Base-by-base conservation (phyloP, 2,888 invertebrate species). In the Dasysyrphus tricinctus region DNA sequence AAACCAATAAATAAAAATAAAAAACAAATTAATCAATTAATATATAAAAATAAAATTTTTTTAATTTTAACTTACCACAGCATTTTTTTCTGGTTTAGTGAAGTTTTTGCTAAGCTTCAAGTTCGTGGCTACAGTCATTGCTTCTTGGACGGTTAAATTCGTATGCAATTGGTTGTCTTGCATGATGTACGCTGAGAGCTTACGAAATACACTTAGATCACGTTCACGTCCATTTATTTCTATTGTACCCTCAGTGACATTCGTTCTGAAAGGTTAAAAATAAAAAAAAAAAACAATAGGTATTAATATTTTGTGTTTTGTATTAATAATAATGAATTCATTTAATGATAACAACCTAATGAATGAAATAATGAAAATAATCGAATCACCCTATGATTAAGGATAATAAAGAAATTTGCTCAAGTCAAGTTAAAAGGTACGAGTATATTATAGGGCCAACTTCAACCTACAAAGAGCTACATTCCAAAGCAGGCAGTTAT, bases 151-250 rank as follows among this genome's bases (percentile, higher is more conserved):
- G 0, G 97, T 97, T 88, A 99, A 94, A 93, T 98, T 98, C 0
- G 96, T 96, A 90, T 98, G 96, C 57, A 98, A 94, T 92, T 97
- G 97, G 93, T 97, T 97, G 91, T 97, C 97, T 92, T 99, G 98
- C 98, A 98, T 93, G 92, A 99, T 99, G 93, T 98, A 98, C 90
- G 97, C 98, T 0, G 98, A 98, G 88, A 98, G 94, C 93, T 98
- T 98, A 81, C 98, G 95, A 94, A 98, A 98, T 89, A 95, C 94
- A 89, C 97, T 97, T 88, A 97, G 93, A 92, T 97, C 96, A 88
- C 97, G 94, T 92, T 97, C 97, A 91, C 95, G 94, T 8, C 96
- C 96, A 91, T 97, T 97, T 94, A 97, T 96, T 84, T 97, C 96
- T 89, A 97, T 96, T 90, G 96, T 96, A 72, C 97, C 97, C 90